Conservation (phyloP, 2,888 invertebrate genomes). For the Tridacna gigas region DNA sequence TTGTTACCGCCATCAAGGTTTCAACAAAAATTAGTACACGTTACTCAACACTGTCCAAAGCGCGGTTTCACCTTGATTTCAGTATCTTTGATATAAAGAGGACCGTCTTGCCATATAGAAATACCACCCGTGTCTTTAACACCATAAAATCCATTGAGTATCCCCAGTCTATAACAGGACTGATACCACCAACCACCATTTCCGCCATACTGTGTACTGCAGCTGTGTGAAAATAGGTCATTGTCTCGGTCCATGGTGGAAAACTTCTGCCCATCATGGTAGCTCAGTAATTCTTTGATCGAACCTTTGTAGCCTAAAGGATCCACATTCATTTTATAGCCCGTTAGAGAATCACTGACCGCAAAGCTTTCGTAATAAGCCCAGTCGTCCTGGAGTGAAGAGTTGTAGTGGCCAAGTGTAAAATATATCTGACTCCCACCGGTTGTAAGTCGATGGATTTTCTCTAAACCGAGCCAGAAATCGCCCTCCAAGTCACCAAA, state of each 20-base stretch:
- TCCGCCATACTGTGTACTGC: conserved; percentile 21
- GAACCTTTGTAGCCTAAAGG: conserved; percentile 91
- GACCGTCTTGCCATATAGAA: conserved; percentile 24
- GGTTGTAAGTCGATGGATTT: conserved; percentile 90
- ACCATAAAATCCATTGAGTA: conserved; percentile 44
- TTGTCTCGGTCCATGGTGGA: conserved; percentile 94
- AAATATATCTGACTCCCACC: conserved; percentile 85
- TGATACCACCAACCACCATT: conserved; percentile 58
- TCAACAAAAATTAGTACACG: no score
- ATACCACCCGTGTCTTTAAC: conserved; percentile 27
- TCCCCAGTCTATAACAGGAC: conserved; percentile 42
- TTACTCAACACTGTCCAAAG: conserved; percentile 17
- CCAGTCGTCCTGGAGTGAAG: conserved; percentile 88
- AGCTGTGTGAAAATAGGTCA: conserved; percentile 86
- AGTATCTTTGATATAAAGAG: conserved; percentile 15
- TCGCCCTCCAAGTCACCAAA: conserved; percentile 91
- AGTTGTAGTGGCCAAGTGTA: conserved; percentile 92
- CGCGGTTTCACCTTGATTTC: conserved; percentile 38
- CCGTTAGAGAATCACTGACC: conserved; percentile 89
- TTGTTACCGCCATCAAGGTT: no score
- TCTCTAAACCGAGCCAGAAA: conserved; percentile 95
- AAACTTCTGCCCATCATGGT: conserved; percentile 96
- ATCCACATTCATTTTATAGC: conserved; percentile 90
- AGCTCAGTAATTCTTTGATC: conserved; percentile 92
- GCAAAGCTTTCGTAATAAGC: conserved; percentile 91